Evolutionary conservation across 2,113 vertebrate species (phyloP), one percentile per base, ranked within the genome.

Genomic region (Pantherophis guttatus): DNA sequence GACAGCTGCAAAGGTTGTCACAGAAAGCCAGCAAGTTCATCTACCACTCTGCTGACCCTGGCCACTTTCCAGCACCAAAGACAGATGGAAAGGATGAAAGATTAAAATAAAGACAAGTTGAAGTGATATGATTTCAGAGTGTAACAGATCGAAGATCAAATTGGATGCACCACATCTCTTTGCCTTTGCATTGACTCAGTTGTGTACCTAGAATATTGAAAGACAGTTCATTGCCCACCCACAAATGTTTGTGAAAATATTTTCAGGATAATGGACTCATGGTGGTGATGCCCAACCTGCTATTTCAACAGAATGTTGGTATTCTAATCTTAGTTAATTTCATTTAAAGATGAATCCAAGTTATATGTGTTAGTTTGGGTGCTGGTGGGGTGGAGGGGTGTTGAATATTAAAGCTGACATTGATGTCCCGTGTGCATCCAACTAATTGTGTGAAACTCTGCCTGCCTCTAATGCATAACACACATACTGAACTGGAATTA

Each of bases 11-110:
- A 91, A 90, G 26, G 96, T 96, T 97, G 93, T 94, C 94, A 97
- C 94, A 95, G 96, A 93, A 95, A 97, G 96, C 90, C 88, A 93
- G 88, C 91, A 94, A 91, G 91, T 90, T 96, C 95, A 94, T 93
- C 91, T 91, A 95, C 93, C 93, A 75, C 96, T 93, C 94, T 19
- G 24, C 4, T 26, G 94, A 91, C 91, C 54, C 10, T 0, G 59
- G 93, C 24, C 85, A 94, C 94, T 92, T 91, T 12, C 3, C 0
- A 0, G 50, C 1, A 0, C 58, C 2, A 58, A 65, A 94, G 88
- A 44, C 90, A 93, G 92, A 93, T 57, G 94, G 95, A 93, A 13
- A 54, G 0, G 0, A 89, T 88, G 9, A 59, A 52, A 29, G 26
- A n/a, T 50, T 59, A 89, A 6, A 70, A 11, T 3, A 21, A 93